Base-by-base conservation (phyloP, 2,888 invertebrate genomes). In the Rhorus exstirpatorius region DNA sequence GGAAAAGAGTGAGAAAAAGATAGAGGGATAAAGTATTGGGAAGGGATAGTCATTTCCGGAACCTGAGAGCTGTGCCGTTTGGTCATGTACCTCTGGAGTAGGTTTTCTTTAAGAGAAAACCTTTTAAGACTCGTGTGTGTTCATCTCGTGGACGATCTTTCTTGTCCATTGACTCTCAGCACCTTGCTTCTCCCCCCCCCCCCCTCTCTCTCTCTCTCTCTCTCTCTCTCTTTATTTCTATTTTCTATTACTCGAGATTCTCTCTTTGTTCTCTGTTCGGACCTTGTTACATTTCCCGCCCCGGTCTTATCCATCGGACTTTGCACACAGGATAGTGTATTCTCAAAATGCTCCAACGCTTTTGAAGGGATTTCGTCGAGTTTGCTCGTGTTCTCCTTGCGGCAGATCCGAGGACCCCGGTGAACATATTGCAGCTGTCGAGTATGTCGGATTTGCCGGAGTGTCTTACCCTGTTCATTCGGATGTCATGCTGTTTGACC, bases 401-500 rank as follows among this genome's bases (percentile, higher is more conserved):
- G 14, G 19, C 17, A 19, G 10, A 21, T 8, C 31, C 14, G 41
- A 44, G 24, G 12, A 63, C 3, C 46, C 8, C 35, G 17, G 49
- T 17, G 35, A 41, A n/a, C 6, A 68, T 38, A 46, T 46, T 63
- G 61, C 68, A 38, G 14, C 31, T 68, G 74, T 63, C 44, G 44
- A 44, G 10, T 10, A 53, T 31, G 60, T 38, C 53, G 60, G 21
- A 63, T 70, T 51, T 44, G 14, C 17, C 21, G 53, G 38, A 74
- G 51, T 24, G 26, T 14, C 7, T 61, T 70, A 26, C 19, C 51
- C 53, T 46, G 60, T 72, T 77, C 24, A 68, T 79, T 41, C 82
- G 65, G 79, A 75, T 75, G 65, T 24, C 44, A 44, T 24, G 75
- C 53, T 85, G 84, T 85, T 85, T 85, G 84, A 83, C 79, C 81